Percentiles rank a stretch among this genome's conserved stretches.
Conservation (phyloP, 30 jellyfish, hydroid and myxozoan genomes). For the Hydractinia symbiolongicarpus region DNA sequence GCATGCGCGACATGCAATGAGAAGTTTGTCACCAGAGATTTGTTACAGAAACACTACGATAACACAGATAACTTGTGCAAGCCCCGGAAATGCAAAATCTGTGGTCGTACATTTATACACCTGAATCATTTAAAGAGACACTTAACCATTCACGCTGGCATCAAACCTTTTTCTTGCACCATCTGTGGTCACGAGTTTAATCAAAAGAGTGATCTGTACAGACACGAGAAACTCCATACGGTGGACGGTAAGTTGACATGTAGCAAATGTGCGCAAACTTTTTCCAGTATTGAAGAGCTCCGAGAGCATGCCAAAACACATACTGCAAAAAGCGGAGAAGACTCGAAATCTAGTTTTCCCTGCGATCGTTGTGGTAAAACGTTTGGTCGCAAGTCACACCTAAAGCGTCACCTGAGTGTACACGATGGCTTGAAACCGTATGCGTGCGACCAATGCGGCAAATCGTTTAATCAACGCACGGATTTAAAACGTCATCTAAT, state of each 20-base stretch:
- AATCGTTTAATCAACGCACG: conserved; percentile 35
- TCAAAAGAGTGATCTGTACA: conserved; percentile 34
- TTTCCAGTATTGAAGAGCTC: conserved; percentile 26
- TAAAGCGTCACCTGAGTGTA: conserved; percentile 16
- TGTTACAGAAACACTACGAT: conserved; percentile 29
- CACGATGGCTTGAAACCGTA: conserved; percentile 31
- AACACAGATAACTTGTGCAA: conserved; percentile 14
- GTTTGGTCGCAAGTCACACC: conserved; percentile 35
- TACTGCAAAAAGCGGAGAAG: neutral
- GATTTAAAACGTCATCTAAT: conserved; percentile 30
- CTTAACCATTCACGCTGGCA: conserved; percentile 65
- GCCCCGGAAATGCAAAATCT: conserved; percentile 43
- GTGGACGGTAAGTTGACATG: conserved; percentile 28
- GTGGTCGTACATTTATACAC: conserved; percentile 65
- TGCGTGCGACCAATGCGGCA: conserved; percentile 31
- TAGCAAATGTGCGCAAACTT: conserved; percentile 14
- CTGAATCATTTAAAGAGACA: conserved; percentile 83
- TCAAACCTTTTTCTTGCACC: conserved; percentile 73
- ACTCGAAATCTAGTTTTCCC: neutral
- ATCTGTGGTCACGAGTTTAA: conserved; percentile 63
- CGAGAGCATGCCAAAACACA: neutral
- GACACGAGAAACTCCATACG: conserved; percentile 33
- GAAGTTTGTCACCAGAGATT: conserved; percentile 28
- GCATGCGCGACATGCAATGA: conserved; percentile 30
- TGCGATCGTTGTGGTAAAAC: conserved; percentile 28